Evolutionary conservation across 2,113 vertebrate genomes (phyloP).

Genomic region (Pholis gunnellus): DNA sequence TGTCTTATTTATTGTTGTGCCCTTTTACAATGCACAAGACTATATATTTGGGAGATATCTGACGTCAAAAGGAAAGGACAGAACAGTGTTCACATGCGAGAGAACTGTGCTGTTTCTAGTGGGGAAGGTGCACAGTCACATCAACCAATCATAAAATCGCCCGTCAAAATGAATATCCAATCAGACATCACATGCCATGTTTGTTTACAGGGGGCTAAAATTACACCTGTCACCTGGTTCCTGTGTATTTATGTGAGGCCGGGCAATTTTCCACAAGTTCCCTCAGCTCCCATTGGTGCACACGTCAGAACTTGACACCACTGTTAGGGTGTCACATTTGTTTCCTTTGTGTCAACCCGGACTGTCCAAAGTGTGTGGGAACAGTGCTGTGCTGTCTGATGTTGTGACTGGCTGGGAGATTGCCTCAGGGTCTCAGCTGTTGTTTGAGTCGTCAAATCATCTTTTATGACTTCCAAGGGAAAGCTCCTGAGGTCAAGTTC

Average conservation of each 20-base stretch:
- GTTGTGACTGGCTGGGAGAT: neutral
- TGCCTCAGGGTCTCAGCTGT: constrained; percentile 25
- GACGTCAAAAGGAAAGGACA: constrained; percentile 6
- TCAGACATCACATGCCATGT: constrained; percentile 12
- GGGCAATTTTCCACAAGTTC: constrained; percentile 35
- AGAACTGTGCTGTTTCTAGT: neutral
- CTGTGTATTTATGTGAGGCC: neutral
- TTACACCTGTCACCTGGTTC: constrained; percentile 42
- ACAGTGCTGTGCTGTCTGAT: neutral
- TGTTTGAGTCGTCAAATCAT: neutral
- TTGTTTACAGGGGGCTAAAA: constrained; percentile 53
- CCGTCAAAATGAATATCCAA: constrained; percentile 10
- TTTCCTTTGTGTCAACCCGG: constrained; percentile 13
- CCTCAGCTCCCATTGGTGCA: constrained; percentile 13
- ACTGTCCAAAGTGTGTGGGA: neutral
- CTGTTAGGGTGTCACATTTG: constrained; percentile 26
- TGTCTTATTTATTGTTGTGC: constrained; percentile 13
- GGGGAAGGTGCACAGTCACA: neutral
- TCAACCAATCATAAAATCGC: constrained; percentile 6
- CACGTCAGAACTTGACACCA: constrained; percentile 15
- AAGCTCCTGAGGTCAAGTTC: constrained; percentile 17
- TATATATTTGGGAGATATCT: neutral
- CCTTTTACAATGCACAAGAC: neutral
- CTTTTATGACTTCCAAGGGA: constrained; percentile 14
- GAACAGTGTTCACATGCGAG: constrained; percentile 4